Evolutionary conservation across 2,797 vertebrate species (phyloP), one percentile per base, ranked within the genome.

Genomic region (Neostethus bicornis): DNA sequence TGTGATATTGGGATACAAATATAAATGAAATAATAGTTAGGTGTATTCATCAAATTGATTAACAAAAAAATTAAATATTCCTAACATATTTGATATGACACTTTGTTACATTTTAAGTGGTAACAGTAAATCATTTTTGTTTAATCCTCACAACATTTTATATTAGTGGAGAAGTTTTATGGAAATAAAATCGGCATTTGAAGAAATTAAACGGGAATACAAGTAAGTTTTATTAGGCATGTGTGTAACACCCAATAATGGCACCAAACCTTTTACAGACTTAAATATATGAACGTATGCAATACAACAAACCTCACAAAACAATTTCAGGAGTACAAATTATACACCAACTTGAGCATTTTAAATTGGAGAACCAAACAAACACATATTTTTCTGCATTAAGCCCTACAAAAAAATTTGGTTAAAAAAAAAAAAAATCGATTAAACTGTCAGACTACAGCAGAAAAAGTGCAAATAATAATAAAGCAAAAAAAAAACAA

Each of bases 351-450:
- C 13, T 17, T 0, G 49, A 61, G 25, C 4, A 7, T 9, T 1
- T 54, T 51, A 5, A 69, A 70, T 66, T n/a, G 16, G 19, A 7
- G 66, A 69, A 71, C 7, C 24, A 52, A 61, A 66, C 44, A 64
- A 37, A 2, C 65, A 56, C 25, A 51, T 3, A 21, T 14, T n/a
- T 3, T 61, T 25, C 24, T 4, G 4, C 3, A 23, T 57, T 25
- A 57, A 42, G 20, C 23, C n/a, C 13, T n/a, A 16, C 32, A 3
- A 31, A 13, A 42, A 52, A 43, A 12, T 12, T 31, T 12, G 11
- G 11, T 10, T 23, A 10, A 16, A 2, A 37, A 16, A 2, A 70
- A 61, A 1, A 70, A 66, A 54, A 13, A 11, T 45, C 19, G 16
- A 49, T 53, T 32, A 7, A 53, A 3, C 25, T 51, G 23, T 16